Conservation (phyloP, 2,113 vertebrate species). For the Gobius niger region DNA sequence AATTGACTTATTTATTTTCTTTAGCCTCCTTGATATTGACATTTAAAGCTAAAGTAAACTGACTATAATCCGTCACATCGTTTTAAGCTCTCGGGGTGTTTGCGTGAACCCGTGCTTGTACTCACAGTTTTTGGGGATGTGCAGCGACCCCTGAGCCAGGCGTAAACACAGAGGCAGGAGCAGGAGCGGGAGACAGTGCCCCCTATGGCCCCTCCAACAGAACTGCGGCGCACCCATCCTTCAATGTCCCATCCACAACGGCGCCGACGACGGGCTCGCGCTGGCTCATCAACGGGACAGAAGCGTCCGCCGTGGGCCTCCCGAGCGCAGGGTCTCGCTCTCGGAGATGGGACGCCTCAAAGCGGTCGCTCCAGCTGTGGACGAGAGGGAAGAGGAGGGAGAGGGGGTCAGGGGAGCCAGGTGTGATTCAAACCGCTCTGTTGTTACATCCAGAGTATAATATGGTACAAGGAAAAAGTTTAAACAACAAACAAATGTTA, state of each 20-base stretch:
- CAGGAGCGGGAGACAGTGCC: constrained; percentile 44
- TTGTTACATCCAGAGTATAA: too few relatives aligned
- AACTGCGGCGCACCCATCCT: constrained; percentile 67
- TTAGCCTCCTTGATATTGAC: too few relatives aligned
- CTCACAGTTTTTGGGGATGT: constrained; percentile 73
- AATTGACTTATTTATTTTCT: too few relatives aligned
- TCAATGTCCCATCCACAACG: constrained; percentile 73
- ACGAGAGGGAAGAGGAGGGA: not conserved
- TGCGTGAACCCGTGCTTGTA: constrained; percentile 4
- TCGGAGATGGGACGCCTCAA: not conserved
- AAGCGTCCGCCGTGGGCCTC: not conserved
- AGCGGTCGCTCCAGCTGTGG: constrained; percentile 11
- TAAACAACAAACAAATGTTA: too few relatives aligned
- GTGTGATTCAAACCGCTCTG: too few relatives aligned
- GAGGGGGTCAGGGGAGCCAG: constrained; percentile 7
- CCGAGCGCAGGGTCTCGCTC: too few relatives aligned
- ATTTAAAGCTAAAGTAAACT: too few relatives aligned
- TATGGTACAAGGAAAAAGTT: too few relatives aligned
- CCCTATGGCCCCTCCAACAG: constrained; percentile 54
- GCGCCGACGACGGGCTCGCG: constrained; percentile 23
- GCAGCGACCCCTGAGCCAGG: constrained; percentile 57
- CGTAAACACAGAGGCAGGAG: constrained; percentile 44
- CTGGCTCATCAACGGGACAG: constrained; percentile 54
- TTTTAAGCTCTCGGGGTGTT: too few relatives aligned
- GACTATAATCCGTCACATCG: too few relatives aligned